phyloP scores from a whole-genome alignment of 2,797 vertebrate genomes.

The Hippopotamyrus pictus region DNA sequence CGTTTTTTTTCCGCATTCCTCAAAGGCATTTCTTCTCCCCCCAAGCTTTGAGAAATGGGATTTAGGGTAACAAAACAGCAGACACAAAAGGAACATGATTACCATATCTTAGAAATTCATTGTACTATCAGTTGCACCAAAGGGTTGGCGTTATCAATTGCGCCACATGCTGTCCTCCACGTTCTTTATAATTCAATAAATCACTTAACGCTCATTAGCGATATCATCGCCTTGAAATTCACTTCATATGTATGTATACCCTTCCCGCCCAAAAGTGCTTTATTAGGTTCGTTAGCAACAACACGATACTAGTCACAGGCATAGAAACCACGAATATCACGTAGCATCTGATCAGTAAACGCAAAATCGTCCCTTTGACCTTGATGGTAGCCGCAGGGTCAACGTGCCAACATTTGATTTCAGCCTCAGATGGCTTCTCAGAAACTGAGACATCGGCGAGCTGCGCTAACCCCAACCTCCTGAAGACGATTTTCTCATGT shows the following conservation, averaged over 20 bases:
- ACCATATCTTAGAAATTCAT: slow-evolving; percentile 40
- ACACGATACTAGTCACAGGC: not conserved
- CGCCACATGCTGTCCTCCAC: slow-evolving; percentile 26
- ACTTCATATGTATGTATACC: not conserved
- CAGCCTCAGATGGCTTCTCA: not conserved
- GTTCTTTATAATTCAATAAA: slow-evolving; percentile 9
- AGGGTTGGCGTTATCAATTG: slow-evolving; percentile 39
- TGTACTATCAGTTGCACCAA: slow-evolving; percentile 38
- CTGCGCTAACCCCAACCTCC: not conserved
- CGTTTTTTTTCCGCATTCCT: not conserved
- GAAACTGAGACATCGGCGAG: not conserved
- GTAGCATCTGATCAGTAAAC: not conserved
- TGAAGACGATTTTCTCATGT: not conserved
- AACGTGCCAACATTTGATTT: not conserved
- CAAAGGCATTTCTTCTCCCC: not conserved
- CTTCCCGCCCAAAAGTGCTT: not conserved
- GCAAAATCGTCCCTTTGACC: not conserved
- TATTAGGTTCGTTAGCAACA: not conserved
- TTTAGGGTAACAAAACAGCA: not conserved
- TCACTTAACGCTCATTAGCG: not conserved
- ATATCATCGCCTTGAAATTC: not conserved
- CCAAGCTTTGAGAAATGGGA: not conserved
- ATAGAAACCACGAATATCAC: not conserved
- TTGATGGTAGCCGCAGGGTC: not conserved
- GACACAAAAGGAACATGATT: not conserved